These are phyloP conservation scores for Euphonia xanthogaster DNA, from an alignment of 2,797 vertebrate species.

Conservation along the genomic window DNA sequence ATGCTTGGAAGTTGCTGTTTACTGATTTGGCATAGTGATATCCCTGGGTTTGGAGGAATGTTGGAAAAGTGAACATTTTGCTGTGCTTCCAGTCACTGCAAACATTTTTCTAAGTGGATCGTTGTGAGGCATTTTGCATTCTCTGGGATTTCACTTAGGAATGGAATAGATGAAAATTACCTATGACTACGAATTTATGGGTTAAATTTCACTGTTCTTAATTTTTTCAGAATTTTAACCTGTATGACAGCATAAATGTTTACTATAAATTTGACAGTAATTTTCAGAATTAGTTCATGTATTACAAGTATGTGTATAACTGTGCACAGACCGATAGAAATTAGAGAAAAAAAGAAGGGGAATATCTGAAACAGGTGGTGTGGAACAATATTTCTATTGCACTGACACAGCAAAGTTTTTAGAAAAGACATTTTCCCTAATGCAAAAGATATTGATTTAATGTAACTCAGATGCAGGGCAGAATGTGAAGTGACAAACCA, in stretches of 20 bases:
- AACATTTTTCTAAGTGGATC: background rate
- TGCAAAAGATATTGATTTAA: background rate
- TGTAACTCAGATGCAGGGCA: background rate
- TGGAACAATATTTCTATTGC: background rate
- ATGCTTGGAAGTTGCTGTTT: background rate
- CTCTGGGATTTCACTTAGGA: background rate
- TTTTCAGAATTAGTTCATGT: background rate
- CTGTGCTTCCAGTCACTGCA: background rate
- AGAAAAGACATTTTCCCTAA: background rate
- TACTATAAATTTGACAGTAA: background rate
- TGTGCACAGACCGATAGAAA: background rate
- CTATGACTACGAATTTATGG: background rate
- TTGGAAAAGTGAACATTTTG: background rate
- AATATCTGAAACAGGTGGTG: background rate
- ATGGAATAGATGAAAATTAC: background rate
- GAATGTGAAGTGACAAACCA: background rate
- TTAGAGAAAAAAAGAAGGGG: background rate
- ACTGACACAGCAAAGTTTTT: background rate
- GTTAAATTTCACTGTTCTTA: background rate
- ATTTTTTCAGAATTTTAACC: background rate
- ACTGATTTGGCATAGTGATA: background rate
- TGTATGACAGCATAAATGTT: accelerated
- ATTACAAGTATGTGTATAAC: background rate
- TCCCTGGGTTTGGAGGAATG: background rate
- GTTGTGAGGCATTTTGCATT: background rate